phyloP scores from a whole-genome alignment of 2,888 invertebrate genomes.

The Cybosia mesomella region DNA sequence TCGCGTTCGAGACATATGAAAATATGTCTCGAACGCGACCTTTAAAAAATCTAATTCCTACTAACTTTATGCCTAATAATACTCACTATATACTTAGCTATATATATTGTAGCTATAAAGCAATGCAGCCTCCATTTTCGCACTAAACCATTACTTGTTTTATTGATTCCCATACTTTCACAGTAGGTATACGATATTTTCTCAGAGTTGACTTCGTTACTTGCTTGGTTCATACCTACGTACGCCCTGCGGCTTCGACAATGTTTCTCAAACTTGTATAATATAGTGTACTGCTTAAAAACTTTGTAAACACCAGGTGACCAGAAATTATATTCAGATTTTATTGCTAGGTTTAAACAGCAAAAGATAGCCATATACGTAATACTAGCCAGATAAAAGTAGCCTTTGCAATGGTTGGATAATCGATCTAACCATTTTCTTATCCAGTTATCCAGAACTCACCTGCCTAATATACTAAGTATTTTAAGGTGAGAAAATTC shows the following conservation, averaged over 20 bases:
- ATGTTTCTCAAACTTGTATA: constrained; percentile 15
- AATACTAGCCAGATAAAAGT: background rate
- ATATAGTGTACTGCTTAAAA: background rate
- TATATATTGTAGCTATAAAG: constrained; percentile 19
- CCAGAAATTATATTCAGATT: no score
- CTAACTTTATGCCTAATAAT: constrained; percentile 14
- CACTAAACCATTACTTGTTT: constrained; percentile 20
- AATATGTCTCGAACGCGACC: background rate
- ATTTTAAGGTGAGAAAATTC: no score
- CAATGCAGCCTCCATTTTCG: constrained; percentile 11
- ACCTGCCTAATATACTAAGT: no score
- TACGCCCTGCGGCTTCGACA: background rate
- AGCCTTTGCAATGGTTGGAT: no score
- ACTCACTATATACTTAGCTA: constrained; percentile 11
- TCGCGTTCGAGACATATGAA: no score
- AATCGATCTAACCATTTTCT: no score
- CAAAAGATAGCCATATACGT: no score
- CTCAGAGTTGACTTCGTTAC: constrained; percentile 17
- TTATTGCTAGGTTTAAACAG: no score
- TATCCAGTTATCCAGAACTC: no score
- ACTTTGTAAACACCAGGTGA: background rate
- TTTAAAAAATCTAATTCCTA: constrained; percentile 8
- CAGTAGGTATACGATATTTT: constrained; percentile 9
- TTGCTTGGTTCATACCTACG: background rate
- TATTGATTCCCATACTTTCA: constrained; percentile 17